These are phyloP conservation scores for Spea hammondii DNA, from an alignment of 2,797 vertebrate genomes.

Conservation along the genomic window DNA sequence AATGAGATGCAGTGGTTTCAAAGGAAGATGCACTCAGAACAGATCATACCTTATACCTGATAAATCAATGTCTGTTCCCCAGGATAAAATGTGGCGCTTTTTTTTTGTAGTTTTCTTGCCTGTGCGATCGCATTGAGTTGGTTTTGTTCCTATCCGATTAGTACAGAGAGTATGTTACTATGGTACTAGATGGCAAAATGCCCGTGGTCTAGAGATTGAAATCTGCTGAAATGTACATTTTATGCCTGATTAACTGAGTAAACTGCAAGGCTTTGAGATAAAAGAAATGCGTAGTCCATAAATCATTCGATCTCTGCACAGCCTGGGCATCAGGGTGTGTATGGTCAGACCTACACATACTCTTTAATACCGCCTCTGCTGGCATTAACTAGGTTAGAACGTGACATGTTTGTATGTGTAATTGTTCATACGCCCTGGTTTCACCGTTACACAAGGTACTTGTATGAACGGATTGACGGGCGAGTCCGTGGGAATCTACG, in stretches of 20 bases:
- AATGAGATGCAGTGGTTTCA: too few relatives aligned
- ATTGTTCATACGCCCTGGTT: too few relatives aligned
- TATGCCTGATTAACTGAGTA: slow-evolving; percentile 3
- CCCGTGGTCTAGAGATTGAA: background rate
- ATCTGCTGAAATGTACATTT: slow-evolving; percentile 1
- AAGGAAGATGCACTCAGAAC: too few relatives aligned
- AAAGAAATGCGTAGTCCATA: too few relatives aligned
- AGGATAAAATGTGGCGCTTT: too few relatives aligned
- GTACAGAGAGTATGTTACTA: background rate
- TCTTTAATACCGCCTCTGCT: too few relatives aligned
- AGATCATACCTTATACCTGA: too few relatives aligned
- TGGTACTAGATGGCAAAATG: background rate
- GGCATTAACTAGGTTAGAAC: too few relatives aligned
- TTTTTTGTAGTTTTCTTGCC: background rate
- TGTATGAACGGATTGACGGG: slow-evolving; percentile 95
- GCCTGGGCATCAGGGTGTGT: background rate
- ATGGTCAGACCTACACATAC: background rate
- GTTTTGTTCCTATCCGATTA: background rate
- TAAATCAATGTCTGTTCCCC: too few relatives aligned
- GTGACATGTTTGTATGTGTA: too few relatives aligned
- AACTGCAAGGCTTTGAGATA: background rate
- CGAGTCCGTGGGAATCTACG: slow-evolving; percentile 92
- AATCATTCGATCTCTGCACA: too few relatives aligned
- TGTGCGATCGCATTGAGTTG: background rate
- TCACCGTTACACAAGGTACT: slow-evolving; percentile 70